A percentile compares a stretch with the other conserved stretches of the same genome.
Conservation (phyloP, 1,140 invertebrate species). For the Bombus breviceps region DNA sequence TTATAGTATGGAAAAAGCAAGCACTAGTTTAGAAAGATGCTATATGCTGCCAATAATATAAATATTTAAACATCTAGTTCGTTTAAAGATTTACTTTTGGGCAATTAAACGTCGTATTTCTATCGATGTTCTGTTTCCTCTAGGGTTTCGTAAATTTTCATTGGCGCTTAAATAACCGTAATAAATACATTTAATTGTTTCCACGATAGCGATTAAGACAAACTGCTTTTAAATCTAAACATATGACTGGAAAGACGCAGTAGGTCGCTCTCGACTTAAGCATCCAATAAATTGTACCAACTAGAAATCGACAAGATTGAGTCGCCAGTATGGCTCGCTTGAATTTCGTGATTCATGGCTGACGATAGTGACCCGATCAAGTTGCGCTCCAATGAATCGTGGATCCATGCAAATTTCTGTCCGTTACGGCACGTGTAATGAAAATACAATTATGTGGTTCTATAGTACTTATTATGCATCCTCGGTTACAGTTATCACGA, state of each 20-base stretch:
- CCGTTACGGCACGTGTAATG: neutral
- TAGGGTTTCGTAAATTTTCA: neutral
- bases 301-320: neutral
- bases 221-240: neutral
- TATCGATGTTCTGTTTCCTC: neutral
- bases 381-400: neutral
- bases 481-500: neutral
- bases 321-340: neutral
- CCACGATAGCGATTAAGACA: neutral
- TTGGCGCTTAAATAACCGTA: neutral
- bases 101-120: neutral
- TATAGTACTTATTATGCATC: neutral
- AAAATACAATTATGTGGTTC: slow-evolving; percentile 22
- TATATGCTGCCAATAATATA: too few relatives aligned
- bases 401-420: neutral
- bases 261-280: neutral
- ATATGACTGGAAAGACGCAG: neutral
- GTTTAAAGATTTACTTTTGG: neutral
- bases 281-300: neutral
- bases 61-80: neutral
- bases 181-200: neutral
- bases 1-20: too few relatives aligned
- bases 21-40: too few relatives aligned
- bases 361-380: neutral
- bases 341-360: slow-evolving; percentile 2